Percentiles rank a stretch among this genome's conserved stretches.
These are phyloP conservation scores for Morpho deidamia DNA, from an alignment of 2,888 invertebrate genomes.

Conservation along the genomic window DNA sequence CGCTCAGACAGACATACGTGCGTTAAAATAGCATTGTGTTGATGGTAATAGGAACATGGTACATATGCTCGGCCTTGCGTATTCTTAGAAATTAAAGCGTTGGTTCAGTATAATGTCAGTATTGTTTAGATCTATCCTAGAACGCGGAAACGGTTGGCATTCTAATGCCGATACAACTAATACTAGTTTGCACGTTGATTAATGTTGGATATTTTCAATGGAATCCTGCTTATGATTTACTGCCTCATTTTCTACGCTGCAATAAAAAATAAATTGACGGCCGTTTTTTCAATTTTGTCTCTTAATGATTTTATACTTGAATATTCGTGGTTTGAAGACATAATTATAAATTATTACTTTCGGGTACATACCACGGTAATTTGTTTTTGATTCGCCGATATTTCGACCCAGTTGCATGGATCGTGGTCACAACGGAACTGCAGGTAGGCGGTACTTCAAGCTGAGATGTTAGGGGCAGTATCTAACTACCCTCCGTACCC, in stretches of 20 bases:
- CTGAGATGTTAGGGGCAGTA: too few relatives aligned
- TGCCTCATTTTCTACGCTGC: not conserved
- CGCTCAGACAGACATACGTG: not conserved
- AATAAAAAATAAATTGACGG: too few relatives aligned
- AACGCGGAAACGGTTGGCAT: constrained; percentile 22
- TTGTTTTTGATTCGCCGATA: too few relatives aligned
- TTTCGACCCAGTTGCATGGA: too few relatives aligned
- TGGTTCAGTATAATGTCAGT: constrained; percentile 12
- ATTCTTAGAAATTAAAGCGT: constrained; percentile 18
- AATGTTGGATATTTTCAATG: constrained; percentile 14
- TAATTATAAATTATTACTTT: too few relatives aligned
- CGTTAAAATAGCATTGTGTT: not conserved
- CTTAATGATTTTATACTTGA: too few relatives aligned
- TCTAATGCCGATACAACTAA: constrained; percentile 18
- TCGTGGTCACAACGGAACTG: too few relatives aligned
- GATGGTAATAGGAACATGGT: constrained; percentile 3
- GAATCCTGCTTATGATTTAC: constrained; percentile 7
- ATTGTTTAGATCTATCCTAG: constrained; percentile 17
- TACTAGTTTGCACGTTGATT: constrained; percentile 16
- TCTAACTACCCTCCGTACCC: too few relatives aligned
- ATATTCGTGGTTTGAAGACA: too few relatives aligned
- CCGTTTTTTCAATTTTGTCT: too few relatives aligned
- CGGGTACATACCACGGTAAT: too few relatives aligned
- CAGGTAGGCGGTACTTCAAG: too few relatives aligned
- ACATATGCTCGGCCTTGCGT: constrained; percentile 9